These are phyloP conservation scores for Anhinga anhinga DNA, from an alignment of 2,113 vertebrate genomes.

Conservation along the genomic window DNA sequence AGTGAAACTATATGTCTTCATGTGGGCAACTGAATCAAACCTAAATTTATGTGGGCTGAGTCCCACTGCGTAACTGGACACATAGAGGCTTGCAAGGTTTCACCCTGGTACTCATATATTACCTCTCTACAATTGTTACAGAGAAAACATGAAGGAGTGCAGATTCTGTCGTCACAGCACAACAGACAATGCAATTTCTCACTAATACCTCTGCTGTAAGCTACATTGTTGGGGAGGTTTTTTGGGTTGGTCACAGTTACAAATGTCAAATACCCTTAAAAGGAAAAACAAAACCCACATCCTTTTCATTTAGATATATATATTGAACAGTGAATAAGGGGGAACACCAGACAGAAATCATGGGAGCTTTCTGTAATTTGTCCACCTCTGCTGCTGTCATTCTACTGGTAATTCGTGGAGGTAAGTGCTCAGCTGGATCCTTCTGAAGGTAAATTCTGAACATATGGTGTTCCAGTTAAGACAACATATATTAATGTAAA, in stretches of 20 bases:
- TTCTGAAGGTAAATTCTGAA: background rate
- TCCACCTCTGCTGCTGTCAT: background rate
- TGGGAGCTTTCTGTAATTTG: background rate
- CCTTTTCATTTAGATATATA: conserved; percentile 23
- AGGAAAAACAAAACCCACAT: conserved; percentile 60
- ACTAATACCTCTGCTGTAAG: background rate
- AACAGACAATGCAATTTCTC: background rate
- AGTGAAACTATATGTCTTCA: background rate
- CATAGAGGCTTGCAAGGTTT: background rate
- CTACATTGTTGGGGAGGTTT: background rate
- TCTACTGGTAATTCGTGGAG: conserved; percentile 48
- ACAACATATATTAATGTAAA: background rate
- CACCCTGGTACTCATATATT: background rate
- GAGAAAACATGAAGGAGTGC: fast-evolving
- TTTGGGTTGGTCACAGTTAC: background rate
- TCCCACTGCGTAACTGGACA: background rate
- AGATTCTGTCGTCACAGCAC: background rate
- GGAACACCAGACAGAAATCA: conserved; percentile 1
- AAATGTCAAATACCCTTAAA: background rate
- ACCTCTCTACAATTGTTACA: background rate
- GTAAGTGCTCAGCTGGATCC: conserved; percentile 33
- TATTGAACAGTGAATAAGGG: background rate
- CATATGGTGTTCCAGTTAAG: background rate
- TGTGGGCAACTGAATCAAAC: background rate
- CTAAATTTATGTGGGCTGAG: background rate